A percentile compares a stretch with the other conserved stretches of the same genome.
These are phyloP conservation scores for Sturmia bella DNA, from an alignment of 2,888 invertebrate genomes.

Conservation along the genomic window DNA sequence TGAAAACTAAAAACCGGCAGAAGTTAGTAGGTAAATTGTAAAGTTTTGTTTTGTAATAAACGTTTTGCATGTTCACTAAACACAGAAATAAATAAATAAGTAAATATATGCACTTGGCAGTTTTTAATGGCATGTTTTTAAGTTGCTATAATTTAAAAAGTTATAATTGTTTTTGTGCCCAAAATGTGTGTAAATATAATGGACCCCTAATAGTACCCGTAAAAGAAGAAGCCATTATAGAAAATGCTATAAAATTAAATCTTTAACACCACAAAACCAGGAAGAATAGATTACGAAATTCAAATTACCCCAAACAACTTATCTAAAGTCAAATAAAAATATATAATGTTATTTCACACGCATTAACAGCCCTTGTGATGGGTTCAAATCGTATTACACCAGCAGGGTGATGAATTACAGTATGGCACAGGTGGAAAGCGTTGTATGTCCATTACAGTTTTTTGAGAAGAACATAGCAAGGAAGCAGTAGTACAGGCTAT, in stretches of 20 bases:
- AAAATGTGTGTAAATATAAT: slow-evolving; percentile 16
- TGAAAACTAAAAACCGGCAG: slow-evolving; percentile 27
- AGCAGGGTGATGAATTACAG: too few species aligned
- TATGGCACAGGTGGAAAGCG: too few species aligned
- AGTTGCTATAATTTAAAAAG: slow-evolving; percentile 57
- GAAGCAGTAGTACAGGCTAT: too few species aligned
- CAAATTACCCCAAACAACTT: not conserved
- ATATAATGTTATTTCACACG: slow-evolving; percentile 34
- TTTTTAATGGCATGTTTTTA: slow-evolving; percentile 44
- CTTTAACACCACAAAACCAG: slow-evolving; percentile 42
- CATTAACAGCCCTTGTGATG: not conserved
- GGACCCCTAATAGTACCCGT: not conserved
- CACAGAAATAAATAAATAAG: not conserved
- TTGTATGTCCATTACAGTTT: too few species aligned
- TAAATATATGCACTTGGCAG: slow-evolving; percentile 9
- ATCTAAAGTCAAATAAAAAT: not conserved
- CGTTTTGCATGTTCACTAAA: slow-evolving; percentile 49
- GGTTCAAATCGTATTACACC: too few species aligned
- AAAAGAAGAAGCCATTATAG: not conserved
- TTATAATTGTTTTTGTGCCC: slow-evolving; percentile 33
- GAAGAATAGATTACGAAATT: slow-evolving; percentile 24
- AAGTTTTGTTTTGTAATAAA: slow-evolving; percentile 26
- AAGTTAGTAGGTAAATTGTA: slow-evolving; percentile 44
- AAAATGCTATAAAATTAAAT: slow-evolving; percentile 25
- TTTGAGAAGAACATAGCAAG: too few species aligned